Base-by-base conservation (phyloP, 2,113 vertebrate genomes). In the Coptodon bakossiorum region DNA sequence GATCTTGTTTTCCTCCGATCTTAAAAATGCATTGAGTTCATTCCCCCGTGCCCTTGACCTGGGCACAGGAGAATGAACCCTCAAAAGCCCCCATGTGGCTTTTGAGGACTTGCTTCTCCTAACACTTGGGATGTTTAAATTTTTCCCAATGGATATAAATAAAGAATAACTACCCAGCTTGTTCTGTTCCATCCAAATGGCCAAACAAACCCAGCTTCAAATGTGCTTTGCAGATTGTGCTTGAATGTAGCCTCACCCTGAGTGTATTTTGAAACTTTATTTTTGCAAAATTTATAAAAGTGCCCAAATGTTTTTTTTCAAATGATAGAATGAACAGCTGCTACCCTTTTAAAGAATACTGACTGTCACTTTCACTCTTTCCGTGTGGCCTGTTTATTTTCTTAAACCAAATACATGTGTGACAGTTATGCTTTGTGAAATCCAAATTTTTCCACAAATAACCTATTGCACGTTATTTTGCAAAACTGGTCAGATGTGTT, bases 141-240 rank as follows among this genome's bases (percentile, higher is more conserved):
- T 19, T 76, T 76, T 48, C 68, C 36, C 66, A 43, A 9, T 29
- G 43, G 43, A 50, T 9, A 48, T 29, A 48, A 31, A 76, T 48
- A 31, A 50, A 76, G 24, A 76, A 76, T 17, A 45, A 45, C 40
- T 76, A 48, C 8, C 22, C 14, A 31, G 43, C 71, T 50, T 50
- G 43, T 76, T 76, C 7, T 17, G 24, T 76, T 76, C 9, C 68
- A 48, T 10, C 24, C 71, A 76, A 29, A 29, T 11, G 68, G 40
- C 68, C 0, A 31, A 13, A 76, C 2, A 12, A 19, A 0, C 0
- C 11, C 73, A 31, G 9, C 16, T 48, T 76, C 71, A 50, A 16
- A 73, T 73, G 22, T 1, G 0, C 43, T 73, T 48, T 76, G 43
- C 22, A 29, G 40, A 45, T 50, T 17, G 8, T 48, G 22, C 14